These are phyloP conservation scores for Tuberolachnus salignus DNA, from an alignment of 2,888 invertebrate genomes.

Conservation along the genomic window DNA sequence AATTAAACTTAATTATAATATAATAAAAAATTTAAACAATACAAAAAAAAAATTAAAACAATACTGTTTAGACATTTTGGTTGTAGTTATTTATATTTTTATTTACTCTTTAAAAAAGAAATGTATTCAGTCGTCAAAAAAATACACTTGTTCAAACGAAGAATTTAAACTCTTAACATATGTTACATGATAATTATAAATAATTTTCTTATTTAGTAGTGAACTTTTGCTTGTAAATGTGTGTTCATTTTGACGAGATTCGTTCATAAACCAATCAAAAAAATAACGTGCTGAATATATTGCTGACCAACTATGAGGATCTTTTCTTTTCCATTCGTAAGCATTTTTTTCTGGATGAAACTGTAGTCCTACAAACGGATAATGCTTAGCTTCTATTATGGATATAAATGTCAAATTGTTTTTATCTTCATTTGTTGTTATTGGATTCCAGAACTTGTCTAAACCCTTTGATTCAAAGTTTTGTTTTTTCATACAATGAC, in stretches of 20 bases:
- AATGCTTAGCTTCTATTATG: slow-evolving; percentile 53
- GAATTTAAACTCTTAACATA: slow-evolving; percentile 7
- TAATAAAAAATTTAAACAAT: too few relatives aligned
- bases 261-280: slow-evolving; percentile 48
- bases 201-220: neutral
- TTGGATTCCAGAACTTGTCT: slow-evolving; percentile 40
- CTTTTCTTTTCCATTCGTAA: slow-evolving; percentile 50
- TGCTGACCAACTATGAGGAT: slow-evolving; percentile 39
- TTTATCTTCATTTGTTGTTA: slow-evolving; percentile 35
- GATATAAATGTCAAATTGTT: slow-evolving; percentile 55
- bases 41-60: too few relatives aligned
- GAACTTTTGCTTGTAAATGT: neutral
- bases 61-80: too few relatives aligned
- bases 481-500: slow-evolving; percentile 24
- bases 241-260: slow-evolving; percentile 42
- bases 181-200: slow-evolving; percentile 28
- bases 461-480: slow-evolving; percentile 1
- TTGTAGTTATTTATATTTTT: neutral
- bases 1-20: too few relatives aligned
- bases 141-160: slow-evolving; percentile 26
- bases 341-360: slow-evolving; percentile 58
- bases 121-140: slow-evolving; percentile 17
- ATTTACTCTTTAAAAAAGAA: neutral
- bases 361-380: slow-evolving; percentile 57
- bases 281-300: slow-evolving; percentile 54